Evolutionary conservation across 2,888 invertebrate genomes (phyloP).

Genomic region (Cynaeus angustus): DNA sequence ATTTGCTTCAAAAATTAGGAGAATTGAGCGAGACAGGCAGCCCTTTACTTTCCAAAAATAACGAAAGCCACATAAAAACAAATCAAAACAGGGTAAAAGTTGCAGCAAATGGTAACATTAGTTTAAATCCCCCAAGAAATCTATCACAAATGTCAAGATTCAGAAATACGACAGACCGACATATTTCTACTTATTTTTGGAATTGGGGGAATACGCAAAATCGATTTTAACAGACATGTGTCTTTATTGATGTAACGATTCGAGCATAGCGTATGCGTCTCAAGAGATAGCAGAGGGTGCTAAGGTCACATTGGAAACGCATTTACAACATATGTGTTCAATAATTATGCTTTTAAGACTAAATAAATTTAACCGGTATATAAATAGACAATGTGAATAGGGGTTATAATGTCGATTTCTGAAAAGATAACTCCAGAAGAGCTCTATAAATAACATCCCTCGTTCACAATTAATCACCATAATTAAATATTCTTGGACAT

Average conservation of each 20-base stretch:
- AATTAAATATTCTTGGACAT: constrained; percentile 3
- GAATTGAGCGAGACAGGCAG: neutral
- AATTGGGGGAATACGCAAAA: constrained; percentile 58
- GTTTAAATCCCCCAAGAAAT: constrained; percentile 57
- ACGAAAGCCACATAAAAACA: constrained; percentile 34
- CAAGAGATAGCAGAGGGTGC: constrained; percentile 22
- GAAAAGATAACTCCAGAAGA: constrained; percentile 16
- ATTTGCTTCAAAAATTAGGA: constrained; percentile 10
- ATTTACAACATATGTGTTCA: constrained; percentile 60
- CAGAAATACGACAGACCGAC: constrained; percentile 54
- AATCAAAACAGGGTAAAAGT: constrained; percentile 58
- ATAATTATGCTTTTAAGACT: constrained; percentile 63
- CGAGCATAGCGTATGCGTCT: constrained; percentile 17
- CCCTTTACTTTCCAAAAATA: constrained; percentile 43
- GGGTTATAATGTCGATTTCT: constrained; percentile 41
- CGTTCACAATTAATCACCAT: too few relatives aligned
- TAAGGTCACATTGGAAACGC: constrained; percentile 55
- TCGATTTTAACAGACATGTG: constrained; percentile 57
- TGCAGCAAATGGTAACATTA: constrained; percentile 55
- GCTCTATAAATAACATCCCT: neutral
- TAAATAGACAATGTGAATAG: constrained; percentile 39
- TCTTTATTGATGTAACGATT: constrained; percentile 55
- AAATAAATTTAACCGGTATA: constrained; percentile 56
- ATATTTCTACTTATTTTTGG: constrained; percentile 62
- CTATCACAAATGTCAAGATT: constrained; percentile 64